Percentiles rank a stretch among this genome's conserved stretches.
Evolutionary conservation across 1,140 invertebrate genomes (phyloP).

Genomic region (Saccostrea echinata): DNA sequence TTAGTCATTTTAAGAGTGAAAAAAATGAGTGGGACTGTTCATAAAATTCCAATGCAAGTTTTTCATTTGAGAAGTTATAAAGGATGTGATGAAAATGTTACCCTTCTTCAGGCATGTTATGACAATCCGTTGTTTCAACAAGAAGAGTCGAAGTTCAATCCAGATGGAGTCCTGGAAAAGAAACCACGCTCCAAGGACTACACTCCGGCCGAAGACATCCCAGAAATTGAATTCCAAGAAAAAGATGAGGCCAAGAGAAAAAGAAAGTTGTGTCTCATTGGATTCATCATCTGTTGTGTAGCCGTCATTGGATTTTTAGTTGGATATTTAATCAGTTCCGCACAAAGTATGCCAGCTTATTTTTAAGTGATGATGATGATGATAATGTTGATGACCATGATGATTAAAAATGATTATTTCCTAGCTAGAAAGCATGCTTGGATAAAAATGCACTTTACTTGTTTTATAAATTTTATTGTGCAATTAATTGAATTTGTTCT

Average conservation of each 20-base stretch:
- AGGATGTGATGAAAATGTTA: constrained; percentile 66
- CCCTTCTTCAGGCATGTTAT: constrained; percentile 73
- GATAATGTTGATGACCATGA: too few species aligned
- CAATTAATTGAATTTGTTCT: background rate
- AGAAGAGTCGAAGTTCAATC: constrained; percentile 57
- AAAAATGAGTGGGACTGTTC: constrained; percentile 33
- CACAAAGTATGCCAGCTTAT: background rate
- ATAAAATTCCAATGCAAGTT: constrained; percentile 42
- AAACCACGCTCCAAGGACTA: constrained; percentile 61
- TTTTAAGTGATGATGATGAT: background rate
- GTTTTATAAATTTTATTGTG: constrained; percentile 8
- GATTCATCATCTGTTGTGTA: constrained; percentile 15
- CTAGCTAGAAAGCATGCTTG: too few species aligned
- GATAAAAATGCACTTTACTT: too few species aligned
- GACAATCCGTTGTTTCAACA: constrained; percentile 72
- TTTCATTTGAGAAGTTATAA: constrained; percentile 45
- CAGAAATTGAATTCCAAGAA: constrained; percentile 46
- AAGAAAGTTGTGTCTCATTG: constrained; percentile 26
- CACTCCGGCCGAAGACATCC: constrained; percentile 39
- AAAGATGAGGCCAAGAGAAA: constrained; percentile 6
- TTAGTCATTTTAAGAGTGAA: background rate
- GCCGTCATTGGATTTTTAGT: constrained; percentile 41
- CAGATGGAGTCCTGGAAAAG: constrained; percentile 41
- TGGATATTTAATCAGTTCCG: constrained; percentile 25
- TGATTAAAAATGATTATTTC: too few species aligned